Conservation (phyloP, 2,888 invertebrate species). For the Protodeltote pygarga region DNA sequence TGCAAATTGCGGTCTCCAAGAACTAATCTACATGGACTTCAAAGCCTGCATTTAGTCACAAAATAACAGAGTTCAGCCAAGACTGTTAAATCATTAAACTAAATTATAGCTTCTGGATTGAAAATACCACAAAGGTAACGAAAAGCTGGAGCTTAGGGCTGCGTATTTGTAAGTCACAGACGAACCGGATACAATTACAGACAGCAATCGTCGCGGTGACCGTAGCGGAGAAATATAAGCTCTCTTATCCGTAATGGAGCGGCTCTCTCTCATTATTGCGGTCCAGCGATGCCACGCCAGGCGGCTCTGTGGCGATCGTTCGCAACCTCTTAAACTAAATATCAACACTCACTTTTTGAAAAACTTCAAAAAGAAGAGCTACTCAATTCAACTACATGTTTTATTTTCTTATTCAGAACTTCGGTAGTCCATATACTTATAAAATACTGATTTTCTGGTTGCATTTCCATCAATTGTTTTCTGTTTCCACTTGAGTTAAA, state of each 20-base stretch:
- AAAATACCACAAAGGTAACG: constrained; percentile 44
- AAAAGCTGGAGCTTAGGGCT: constrained; percentile 43
- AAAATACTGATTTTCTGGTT: constrained; percentile 19
- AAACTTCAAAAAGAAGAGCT: too few relatives aligned
- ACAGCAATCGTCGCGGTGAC: constrained; percentile 68
- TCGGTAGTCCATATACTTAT: constrained; percentile 7
- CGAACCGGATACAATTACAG: constrained; percentile 83
- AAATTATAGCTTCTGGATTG: constrained; percentile 49
- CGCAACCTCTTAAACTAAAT: constrained; percentile 42
- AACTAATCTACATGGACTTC: constrained; percentile 22
- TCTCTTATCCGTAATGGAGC: constrained; percentile 72
- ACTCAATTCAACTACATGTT: too few relatives aligned
- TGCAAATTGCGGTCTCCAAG: constrained; percentile 27
- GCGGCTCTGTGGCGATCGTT: constrained; percentile 30
- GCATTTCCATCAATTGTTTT: constrained; percentile 36
- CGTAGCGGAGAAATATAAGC: constrained; percentile 74
- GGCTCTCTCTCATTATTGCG: constrained; percentile 79
- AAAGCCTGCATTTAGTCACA: constrained; percentile 21
- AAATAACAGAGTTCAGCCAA: constrained; percentile 17
- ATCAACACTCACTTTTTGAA: too few relatives aligned
- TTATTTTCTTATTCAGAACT: constrained; percentile 9
- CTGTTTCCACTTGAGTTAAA: constrained; percentile 30
- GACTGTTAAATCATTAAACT: constrained; percentile 25
- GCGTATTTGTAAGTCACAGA: constrained; percentile 60
- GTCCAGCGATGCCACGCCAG: constrained; percentile 57